These are phyloP conservation scores for Oreocharis arfaki DNA, from an alignment of 2,113 vertebrate species.

Conservation along the genomic window DNA sequence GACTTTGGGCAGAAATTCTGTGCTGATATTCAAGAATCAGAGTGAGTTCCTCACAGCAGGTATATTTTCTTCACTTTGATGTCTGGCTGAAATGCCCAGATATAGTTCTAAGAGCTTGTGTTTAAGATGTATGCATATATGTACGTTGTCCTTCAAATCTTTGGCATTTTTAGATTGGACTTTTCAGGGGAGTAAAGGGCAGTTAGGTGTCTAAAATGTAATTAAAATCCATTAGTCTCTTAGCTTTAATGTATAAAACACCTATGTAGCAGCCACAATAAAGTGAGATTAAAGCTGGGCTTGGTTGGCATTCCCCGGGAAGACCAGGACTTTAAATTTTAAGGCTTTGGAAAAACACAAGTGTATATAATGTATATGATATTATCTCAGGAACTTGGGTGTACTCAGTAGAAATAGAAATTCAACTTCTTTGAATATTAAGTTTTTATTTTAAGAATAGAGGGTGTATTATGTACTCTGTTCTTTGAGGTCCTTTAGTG, in stretches of 20 bases:
- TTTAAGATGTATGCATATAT: neutral
- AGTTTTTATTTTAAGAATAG: neutral
- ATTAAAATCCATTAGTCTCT: neutral
- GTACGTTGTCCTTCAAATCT: neutral
- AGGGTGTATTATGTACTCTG: neutral
- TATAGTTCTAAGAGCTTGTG: neutral
- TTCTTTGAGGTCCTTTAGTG: neutral
- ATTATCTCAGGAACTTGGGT: neutral
- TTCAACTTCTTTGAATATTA: neutral
- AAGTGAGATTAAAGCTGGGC: neutral
- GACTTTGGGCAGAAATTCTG: neutral
- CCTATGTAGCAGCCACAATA: neutral
- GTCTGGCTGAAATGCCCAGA: neutral
- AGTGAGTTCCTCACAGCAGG: neutral
- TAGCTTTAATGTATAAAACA: neutral
- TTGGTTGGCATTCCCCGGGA: neutral
- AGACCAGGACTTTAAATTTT: neutral
- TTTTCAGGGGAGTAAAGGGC: neutral
- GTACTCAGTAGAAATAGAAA: neutral
- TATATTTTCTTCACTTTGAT: neutral
- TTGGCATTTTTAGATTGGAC: neutral
- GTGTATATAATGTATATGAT: neutral
- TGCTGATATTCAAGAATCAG: neutral
- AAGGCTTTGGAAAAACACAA: neutral
- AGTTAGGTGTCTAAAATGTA: neutral